These are phyloP conservation scores for Tamandua tetradactyla DNA, from an alignment of 2,797 vertebrate species.

Conservation along the genomic window DNA sequence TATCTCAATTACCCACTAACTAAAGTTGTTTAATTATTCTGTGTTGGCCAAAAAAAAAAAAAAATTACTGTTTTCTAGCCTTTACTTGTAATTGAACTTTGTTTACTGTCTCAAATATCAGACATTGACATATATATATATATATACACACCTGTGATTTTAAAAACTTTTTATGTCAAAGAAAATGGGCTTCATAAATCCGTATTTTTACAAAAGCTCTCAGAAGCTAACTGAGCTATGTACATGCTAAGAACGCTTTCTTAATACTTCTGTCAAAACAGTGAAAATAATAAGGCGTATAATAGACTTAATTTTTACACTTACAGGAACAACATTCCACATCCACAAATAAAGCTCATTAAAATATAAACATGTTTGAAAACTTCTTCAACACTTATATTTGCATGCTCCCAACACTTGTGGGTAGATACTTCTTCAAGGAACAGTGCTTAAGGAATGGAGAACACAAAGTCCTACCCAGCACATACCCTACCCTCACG, in stretches of 20 bases:
- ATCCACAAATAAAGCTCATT: slow-evolving; percentile 55
- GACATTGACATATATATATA: neutral
- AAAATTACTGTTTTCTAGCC: neutral
- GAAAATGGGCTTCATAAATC: neutral
- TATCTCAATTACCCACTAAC: neutral
- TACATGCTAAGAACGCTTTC: slow-evolving; percentile 14
- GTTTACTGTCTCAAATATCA: neutral
- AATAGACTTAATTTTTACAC: slow-evolving; percentile 55
- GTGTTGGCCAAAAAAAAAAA: slow-evolving; percentile 29
- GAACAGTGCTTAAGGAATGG: neutral
- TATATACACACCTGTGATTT: neutral
- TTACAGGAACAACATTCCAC: slow-evolving; percentile 49
- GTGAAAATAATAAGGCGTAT: slow-evolving; percentile 62
- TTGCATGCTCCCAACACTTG: neutral
- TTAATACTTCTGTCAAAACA: slow-evolving; percentile 66
- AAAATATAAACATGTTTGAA: slow-evolving; percentile 57
- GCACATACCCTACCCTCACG: neutral
- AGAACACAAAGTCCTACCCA: neutral
- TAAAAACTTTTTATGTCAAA: slow-evolving; percentile 11
- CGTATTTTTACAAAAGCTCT: slow-evolving; percentile 1
- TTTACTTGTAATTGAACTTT: slow-evolving; percentile 22
- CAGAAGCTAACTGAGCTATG: slow-evolving; percentile 28
- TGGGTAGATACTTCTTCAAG: neutral
- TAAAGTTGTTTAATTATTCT: neutral
- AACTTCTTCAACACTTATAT: neutral